phyloP scores from a whole-genome alignment of 2,113 vertebrate species.

The Caracal caracal region DNA sequence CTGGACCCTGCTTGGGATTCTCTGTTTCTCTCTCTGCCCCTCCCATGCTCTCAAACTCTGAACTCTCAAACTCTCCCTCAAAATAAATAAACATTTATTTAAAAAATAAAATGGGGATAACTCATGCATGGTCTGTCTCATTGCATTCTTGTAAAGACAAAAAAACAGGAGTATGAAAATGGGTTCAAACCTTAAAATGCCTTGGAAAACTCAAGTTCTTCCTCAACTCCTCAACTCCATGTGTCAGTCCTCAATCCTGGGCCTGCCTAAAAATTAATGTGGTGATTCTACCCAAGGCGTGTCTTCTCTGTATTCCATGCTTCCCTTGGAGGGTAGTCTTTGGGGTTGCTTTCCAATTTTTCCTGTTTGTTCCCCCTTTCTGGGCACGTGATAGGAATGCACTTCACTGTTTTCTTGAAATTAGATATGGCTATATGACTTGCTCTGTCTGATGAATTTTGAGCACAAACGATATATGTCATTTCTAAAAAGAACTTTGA shows the following conservation, averaged over 20 bases:
- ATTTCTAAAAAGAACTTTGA: neutral
- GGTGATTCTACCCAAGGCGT: neutral
- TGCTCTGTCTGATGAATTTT: neutral
- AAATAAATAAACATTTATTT: too few relatives aligned
- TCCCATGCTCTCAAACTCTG: too few relatives aligned
- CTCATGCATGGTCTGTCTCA: neutral
- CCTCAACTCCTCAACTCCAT: neutral
- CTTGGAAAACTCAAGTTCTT: neutral
- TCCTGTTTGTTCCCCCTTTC: neutral
- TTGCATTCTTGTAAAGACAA: neutral
- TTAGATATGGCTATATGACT: neutral
- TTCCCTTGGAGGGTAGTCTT: neutral
- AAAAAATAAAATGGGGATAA: neutral
- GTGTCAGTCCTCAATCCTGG: neutral
- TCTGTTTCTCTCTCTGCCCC: too few relatives aligned
- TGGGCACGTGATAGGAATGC: neutral
- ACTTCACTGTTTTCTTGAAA: neutral
- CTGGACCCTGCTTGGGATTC: too few relatives aligned
- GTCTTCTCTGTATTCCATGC: neutral
- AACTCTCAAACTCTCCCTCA: too few relatives aligned
- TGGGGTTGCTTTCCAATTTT: neutral
- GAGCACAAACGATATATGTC: neutral
- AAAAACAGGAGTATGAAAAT: neutral
- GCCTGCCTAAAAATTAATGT: neutral
- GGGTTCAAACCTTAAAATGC: neutral